Conservation (phyloP, 2,797 vertebrate genomes). For the Novumbra hubbsi region DNA sequence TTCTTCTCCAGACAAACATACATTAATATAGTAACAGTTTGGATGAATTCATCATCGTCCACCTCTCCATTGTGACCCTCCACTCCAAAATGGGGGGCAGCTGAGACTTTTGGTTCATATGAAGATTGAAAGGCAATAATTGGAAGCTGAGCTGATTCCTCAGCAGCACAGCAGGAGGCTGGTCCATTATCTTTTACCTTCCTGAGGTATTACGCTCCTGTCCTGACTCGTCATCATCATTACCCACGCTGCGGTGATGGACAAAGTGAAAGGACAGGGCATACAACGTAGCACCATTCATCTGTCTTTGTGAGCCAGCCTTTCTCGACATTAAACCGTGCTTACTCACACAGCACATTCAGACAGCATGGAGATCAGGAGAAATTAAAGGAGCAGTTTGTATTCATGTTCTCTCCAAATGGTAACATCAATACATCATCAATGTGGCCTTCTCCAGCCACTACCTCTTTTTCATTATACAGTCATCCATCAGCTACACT, state of each 20-base stretch:
- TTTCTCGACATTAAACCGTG: conserved; percentile 60
- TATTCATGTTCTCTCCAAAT: conserved; percentile 59
- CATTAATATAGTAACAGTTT: conserved; percentile 50
- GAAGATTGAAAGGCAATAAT: conserved; percentile 70
- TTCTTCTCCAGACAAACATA: conserved; percentile 31
- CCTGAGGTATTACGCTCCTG: conserved; percentile 62
- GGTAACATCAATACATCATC: conserved; percentile 73
- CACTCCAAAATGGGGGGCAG: conserved; percentile 38
- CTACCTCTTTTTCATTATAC: conserved; percentile 63
- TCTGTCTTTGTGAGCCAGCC: conserved; percentile 62
- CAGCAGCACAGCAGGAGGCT: conserved; percentile 60
- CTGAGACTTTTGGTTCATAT: conserved; percentile 59
- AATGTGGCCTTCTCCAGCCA: conserved; percentile 57
- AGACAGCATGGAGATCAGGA: conserved; percentile 55
- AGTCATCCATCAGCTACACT: conserved; percentile 68
- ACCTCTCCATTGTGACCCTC: conserved; percentile 23
- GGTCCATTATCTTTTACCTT: conserved; percentile 70
- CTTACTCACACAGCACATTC: conserved; percentile 48
- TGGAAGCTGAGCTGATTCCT: conserved; percentile 68
- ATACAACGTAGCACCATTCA: conserved; percentile 71
- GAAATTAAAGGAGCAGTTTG: conserved; percentile 67
- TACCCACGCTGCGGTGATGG: conserved; percentile 50
- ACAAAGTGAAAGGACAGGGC: conserved; percentile 62
- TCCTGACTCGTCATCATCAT: conserved; percentile 35
- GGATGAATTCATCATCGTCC: conserved; percentile 48